Base-by-base conservation (phyloP, 1,140 invertebrate genomes). In the Eueides isabella region DNA sequence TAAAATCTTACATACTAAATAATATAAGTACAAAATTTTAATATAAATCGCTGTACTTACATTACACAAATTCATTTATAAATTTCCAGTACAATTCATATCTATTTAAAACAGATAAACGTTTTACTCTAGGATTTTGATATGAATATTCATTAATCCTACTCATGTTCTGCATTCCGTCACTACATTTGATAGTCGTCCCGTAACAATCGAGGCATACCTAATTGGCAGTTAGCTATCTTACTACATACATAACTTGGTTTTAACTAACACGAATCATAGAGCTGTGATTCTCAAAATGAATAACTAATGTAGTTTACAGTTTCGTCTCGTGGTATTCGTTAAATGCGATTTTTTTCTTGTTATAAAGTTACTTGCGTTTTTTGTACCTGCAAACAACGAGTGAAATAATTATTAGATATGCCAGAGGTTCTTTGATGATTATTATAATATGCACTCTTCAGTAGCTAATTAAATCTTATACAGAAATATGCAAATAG, bases 361-460 rank as follows among this genome's bases (percentile, higher is more conserved):
- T 61, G 44, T 33, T 55, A 12, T 61, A 5, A 38, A 38, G 0
- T 38, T 38, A 38, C 35, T 67, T 35, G 64, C 71, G 71, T 72
- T 72, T 72, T 35, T 67, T 67, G 62, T 71, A 71, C 55, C 74
- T 71, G 63, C 0, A 75, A 70, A 31, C 4, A 55, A 68, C 29
- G 68, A 64, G 35, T 41, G 12, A 44, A 44, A 44, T 19, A 44
- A n/a, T n/a, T 44, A 2, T 44, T 7, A 19, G n/a, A 44, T 44
- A 19, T n/a, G n/a, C n/a, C 5, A 19, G 2, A 44, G 7, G 7
- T 44, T 44, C 6, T 2, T 44, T 38, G 12, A 0, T 38, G 14
- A n/a, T 5, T 16, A 38, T 38, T 38, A 16, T 16, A 38, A 14
- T 14, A 38, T 38, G n/a, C n/a, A 4, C 35, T 38, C 1, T 14